Percentiles rank a stretch among this genome's conserved stretches.
Evolutionary conservation across 2,888 invertebrate genomes (phyloP).

Genomic region (Andrena haemorrhoa): DNA sequence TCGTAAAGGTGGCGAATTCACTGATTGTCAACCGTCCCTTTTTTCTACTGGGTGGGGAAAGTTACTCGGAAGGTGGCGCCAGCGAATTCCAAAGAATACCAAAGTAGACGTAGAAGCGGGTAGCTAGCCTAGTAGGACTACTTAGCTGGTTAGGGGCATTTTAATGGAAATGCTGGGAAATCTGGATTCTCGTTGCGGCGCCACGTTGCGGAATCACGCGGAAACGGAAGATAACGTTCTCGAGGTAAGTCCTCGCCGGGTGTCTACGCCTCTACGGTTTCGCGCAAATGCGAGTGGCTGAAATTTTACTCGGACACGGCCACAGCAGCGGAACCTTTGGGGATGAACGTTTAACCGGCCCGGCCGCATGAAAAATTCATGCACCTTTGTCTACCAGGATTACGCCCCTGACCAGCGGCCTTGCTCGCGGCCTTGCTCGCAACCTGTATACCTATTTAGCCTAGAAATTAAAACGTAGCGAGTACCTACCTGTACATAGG

Average conservation of each 20-base stretch:
- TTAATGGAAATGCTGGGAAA: constrained; percentile 69
- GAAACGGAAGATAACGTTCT: constrained; percentile 62
- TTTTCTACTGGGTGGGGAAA: no score
- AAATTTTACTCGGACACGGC: constrained; percentile 31
- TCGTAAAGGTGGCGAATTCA: background rate
- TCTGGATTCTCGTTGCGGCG: constrained; percentile 46
- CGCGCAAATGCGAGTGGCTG: constrained; percentile 38
- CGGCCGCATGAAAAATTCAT: constrained; percentile 52
- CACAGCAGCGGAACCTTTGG: background rate
- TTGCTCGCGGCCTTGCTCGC: constrained; percentile 8
- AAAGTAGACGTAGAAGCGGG: constrained; percentile 15
- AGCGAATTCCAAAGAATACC: background rate
- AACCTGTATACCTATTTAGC: constrained; percentile 19
- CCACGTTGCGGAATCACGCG: constrained; percentile 42
- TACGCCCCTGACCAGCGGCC: constrained; percentile 36
- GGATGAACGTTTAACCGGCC: constrained; percentile 50
- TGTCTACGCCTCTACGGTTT: constrained; percentile 1
- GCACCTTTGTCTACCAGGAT: constrained; percentile 32
- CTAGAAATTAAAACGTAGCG: constrained; percentile 6
- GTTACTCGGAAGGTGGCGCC: no score
- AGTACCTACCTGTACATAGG: no score
- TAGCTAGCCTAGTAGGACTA: background rate
- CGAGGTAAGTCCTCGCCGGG: constrained; percentile 48
- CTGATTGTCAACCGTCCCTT: background rate
- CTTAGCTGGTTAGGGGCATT: constrained; percentile 52